Conservation (phyloP, 2,888 invertebrate genomes). For the Plebejus melissa region DNA sequence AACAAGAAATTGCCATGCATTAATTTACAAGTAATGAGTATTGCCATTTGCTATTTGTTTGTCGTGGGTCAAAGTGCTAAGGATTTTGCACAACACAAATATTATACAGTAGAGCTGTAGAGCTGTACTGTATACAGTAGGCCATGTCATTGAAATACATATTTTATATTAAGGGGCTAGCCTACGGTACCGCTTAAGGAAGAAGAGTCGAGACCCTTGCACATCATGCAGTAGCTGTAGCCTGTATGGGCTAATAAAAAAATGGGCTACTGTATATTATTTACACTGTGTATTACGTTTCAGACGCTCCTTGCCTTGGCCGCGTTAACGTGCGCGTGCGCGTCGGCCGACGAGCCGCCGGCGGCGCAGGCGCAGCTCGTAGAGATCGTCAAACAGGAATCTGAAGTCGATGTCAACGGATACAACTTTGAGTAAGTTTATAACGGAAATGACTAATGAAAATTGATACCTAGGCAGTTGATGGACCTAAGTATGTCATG, state of each 20-base stretch:
- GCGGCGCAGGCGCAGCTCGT: slow-evolving; percentile 53
- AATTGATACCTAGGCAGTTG: no score
- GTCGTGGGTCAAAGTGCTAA: slow-evolving; percentile 22
- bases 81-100: not conserved
- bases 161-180: no score
- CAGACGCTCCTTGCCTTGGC: slow-evolving; percentile 61
- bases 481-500: no score
- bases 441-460: not conserved
- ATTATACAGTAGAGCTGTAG: not conserved
- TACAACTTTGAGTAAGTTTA: slow-evolving; percentile 82
- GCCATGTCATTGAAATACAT: no score
- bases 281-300: slow-evolving; percentile 32
- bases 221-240: no score
- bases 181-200: no score
- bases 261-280: not conserved
- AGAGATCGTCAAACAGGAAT: slow-evolving; percentile 80
- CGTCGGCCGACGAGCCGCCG: slow-evolving; percentile 51
- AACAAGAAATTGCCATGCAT: not conserved
- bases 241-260: no score
- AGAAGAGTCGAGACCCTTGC: no score
- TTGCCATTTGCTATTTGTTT: slow-evolving; percentile 24
- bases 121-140: no score
- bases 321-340: slow-evolving; percentile 55
- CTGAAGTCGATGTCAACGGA: slow-evolving; percentile 80
- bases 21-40: slow-evolving; percentile 17